Conservation (phyloP, 2,113 vertebrate species). For the Murina feae region DNA sequence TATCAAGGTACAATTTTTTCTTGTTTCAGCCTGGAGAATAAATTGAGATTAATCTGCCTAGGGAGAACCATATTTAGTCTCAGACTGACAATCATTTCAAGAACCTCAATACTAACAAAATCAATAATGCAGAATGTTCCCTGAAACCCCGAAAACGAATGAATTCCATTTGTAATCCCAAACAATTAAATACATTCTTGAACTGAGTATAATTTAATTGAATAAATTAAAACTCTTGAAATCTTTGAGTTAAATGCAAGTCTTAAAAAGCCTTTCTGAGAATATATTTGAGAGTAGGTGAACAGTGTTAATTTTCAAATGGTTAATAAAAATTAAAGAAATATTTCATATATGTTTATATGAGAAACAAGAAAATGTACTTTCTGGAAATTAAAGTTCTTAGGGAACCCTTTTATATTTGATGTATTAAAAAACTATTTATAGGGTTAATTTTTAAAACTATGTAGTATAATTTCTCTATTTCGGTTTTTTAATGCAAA, state of each 20-base stretch:
- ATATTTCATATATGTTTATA: not conserved
- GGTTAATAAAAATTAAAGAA: slow-evolving; percentile 8
- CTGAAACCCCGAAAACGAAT: not conserved
- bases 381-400: slow-evolving; percentile 23
- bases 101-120: not conserved
- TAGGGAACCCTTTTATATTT: not conserved
- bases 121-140: not conserved
- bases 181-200: not conserved
- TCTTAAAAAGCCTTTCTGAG: slow-evolving; percentile 16
- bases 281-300: not conserved
- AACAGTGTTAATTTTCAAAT: not conserved
- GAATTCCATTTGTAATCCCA: not conserved
- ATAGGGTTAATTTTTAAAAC: not conserved
- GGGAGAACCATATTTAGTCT: not conserved
- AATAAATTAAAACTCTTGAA: slow-evolving; percentile 9
- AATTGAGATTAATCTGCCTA: not conserved
- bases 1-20: not conserved
- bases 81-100: not conserved
- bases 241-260: not conserved
- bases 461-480: not conserved
- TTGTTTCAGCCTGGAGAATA: not conserved
- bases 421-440: not conserved
- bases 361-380: not conserved
- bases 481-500: not conserved
- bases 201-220: not conserved